Evolutionary conservation across 2,888 invertebrate genomes (phyloP).

Genomic region (Polia nebulosa): DNA sequence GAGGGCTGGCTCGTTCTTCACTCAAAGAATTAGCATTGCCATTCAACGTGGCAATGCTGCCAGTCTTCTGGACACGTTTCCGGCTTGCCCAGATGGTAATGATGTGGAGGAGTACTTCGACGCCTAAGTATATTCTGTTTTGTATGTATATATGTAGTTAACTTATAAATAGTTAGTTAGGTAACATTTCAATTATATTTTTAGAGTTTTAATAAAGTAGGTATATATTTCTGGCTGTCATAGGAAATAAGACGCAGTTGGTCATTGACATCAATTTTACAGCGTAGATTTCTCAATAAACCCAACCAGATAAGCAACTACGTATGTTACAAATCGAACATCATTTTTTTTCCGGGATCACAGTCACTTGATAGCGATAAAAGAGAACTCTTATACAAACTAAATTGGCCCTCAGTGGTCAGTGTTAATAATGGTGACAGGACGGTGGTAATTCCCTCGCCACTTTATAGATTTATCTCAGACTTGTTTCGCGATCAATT

Average conservation of each 20-base stretch:
- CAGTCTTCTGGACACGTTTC: too few relatives aligned
- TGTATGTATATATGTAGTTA: too few relatives aligned
- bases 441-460: conserved; percentile 41
- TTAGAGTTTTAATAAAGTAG: too few relatives aligned
- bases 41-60: too few relatives aligned
- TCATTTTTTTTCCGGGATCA: conserved; percentile 16
- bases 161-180: too few relatives aligned
- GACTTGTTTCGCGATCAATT: conserved; percentile 50
- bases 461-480: conserved; percentile 38
- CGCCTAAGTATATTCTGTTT: too few relatives aligned
- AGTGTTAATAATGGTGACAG: conserved; percentile 11
- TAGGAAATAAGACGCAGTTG: not conserved
- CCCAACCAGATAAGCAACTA: conserved; percentile 5
- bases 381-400: not conserved
- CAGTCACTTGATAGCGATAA: conserved; percentile 21
- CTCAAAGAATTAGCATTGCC: too few relatives aligned
- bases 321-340: conserved; percentile 5
- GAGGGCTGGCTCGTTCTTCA: too few relatives aligned
- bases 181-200: too few relatives aligned
- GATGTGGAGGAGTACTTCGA: too few relatives aligned
- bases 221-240: too few relatives aligned
- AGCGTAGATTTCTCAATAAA: conserved; percentile 15
- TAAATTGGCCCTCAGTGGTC: conserved; percentile 8
- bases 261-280: conserved; percentile 4
- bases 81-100: too few relatives aligned